Percentiles rank a stretch among this genome's conserved stretches.
Evolutionary conservation across 2,113 vertebrate species (phyloP).

Genomic region (Xiphias gladius): DNA sequence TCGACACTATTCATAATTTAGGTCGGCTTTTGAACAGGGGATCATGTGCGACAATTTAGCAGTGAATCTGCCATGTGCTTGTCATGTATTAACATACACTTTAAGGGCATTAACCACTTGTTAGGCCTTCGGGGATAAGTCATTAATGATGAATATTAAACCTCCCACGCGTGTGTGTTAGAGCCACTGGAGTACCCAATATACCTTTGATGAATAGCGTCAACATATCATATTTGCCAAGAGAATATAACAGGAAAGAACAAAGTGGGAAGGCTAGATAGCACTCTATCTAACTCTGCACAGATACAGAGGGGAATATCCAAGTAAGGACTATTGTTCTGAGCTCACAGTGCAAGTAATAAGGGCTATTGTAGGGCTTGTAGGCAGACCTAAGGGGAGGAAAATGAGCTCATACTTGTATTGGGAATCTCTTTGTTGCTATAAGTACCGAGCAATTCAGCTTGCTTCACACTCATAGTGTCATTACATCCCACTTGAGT

Average conservation of each 20-base stretch:
- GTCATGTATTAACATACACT: slow-evolving; percentile 55
- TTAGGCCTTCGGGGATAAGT: slow-evolving; percentile 52
- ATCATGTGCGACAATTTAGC: slow-evolving; percentile 45
- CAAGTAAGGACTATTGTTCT: slow-evolving; percentile 59
- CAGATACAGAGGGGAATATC: slow-evolving; percentile 46
- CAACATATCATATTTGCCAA: slow-evolving; percentile 46
- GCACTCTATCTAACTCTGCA: slow-evolving; percentile 9
- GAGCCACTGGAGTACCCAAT: slow-evolving; percentile 28
- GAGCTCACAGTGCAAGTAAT: slow-evolving; percentile 61
- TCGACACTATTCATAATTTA: slow-evolving; percentile 49
- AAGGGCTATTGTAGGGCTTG: slow-evolving; percentile 59
- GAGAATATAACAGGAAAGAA: slow-evolving; percentile 39
- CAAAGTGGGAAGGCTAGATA: slow-evolving; percentile 21
- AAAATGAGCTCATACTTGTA: slow-evolving; percentile 51
- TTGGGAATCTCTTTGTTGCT: slow-evolving; percentile 54
- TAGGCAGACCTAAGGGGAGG: slow-evolving; percentile 53
- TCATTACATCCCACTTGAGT: slow-evolving; percentile 63
- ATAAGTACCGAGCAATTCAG: slow-evolving; percentile 48
- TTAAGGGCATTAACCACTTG: slow-evolving; percentile 63
- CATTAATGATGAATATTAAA: slow-evolving; percentile 58
- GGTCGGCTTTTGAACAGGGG: slow-evolving; percentile 52
- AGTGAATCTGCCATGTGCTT: slow-evolving; percentile 41
- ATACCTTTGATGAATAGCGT: slow-evolving; percentile 49
- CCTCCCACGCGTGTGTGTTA: slow-evolving; percentile 38
- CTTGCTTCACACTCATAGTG: slow-evolving; percentile 26